A percentile compares a stretch with the other conserved stretches of the same genome.
These are phyloP conservation scores for Pangasianodon hypophthalmus DNA, from an alignment of 2,113 vertebrate genomes.

Conservation along the genomic window DNA sequence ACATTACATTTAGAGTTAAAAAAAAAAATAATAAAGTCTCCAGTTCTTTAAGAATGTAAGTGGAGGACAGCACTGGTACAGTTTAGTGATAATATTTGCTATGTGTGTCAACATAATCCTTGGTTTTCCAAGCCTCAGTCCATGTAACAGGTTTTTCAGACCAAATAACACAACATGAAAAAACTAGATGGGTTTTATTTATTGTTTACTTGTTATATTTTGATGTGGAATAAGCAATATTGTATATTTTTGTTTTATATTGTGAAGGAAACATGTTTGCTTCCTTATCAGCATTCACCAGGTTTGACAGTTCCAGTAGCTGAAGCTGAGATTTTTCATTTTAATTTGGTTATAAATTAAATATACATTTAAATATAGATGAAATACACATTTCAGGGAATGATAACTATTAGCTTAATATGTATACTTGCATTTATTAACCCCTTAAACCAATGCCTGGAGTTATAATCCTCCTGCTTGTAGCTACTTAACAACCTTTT, in stretches of 20 bases:
- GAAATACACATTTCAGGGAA: not conserved
- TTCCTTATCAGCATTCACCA: not conserved
- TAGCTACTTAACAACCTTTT: not conserved
- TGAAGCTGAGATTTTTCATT: not conserved
- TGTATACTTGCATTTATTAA: not conserved
- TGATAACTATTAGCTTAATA: not conserved
- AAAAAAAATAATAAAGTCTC: not conserved
- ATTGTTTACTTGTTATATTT: not conserved
- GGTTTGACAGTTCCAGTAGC: not conserved
- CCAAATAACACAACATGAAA: too few relatives aligned
- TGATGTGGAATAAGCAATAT: not conserved
- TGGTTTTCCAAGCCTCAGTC: not conserved
- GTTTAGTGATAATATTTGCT: not conserved
- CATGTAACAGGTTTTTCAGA: not conserved
- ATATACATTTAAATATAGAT: not conserved
- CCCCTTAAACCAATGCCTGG: not conserved
- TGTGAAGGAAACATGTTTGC: not conserved
- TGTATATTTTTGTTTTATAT: not conserved
- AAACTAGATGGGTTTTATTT: not conserved
- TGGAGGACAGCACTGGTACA: not conserved
- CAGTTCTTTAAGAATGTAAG: not conserved
- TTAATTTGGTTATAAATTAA: not conserved
- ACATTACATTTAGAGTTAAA: too few relatives aligned
- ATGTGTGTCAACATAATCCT: not conserved
- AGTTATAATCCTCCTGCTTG: not conserved